Conservation (phyloP, 2,888 invertebrate species). For the Machimus atricapillus region DNA sequence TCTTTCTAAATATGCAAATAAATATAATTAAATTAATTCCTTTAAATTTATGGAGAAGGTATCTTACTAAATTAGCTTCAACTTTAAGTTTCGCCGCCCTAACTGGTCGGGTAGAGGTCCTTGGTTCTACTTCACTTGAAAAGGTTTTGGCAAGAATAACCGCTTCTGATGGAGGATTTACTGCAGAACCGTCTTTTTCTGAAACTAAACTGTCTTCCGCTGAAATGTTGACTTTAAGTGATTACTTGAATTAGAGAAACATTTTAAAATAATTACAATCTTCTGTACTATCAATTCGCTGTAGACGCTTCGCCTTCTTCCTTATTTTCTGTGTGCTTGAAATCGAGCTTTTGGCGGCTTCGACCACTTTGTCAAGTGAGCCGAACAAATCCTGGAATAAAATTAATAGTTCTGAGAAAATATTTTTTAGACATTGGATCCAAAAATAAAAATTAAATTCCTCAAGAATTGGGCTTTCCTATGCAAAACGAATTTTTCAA, state of each 20-base stretch:
- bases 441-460: too few species aligned
- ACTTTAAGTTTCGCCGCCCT: slow-evolving; percentile 57
- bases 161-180: neutral
- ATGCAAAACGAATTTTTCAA: too few species aligned
- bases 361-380: neutral
- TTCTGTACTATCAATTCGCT: neutral
- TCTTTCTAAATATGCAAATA: slow-evolving; percentile 53
- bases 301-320: neutral
- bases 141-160: neutral
- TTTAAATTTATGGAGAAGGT: neutral
- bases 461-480: too few species aligned
- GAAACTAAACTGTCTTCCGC: slow-evolving; percentile 9
- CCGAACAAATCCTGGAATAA: neutral
- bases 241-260: neutral
- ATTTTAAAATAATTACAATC: neutral
- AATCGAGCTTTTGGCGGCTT: neutral
- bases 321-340: neutral
- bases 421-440: neutral
- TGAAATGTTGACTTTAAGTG: neutral
- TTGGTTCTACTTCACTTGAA: neutral
- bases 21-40: neutral
- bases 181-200: neutral
- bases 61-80: slow-evolving; percentile 52
- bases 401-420: neutral
- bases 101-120: slow-evolving; percentile 51